Conservation (phyloP, 2,113 vertebrate species). For the Monarcha castaneiventris region DNA sequence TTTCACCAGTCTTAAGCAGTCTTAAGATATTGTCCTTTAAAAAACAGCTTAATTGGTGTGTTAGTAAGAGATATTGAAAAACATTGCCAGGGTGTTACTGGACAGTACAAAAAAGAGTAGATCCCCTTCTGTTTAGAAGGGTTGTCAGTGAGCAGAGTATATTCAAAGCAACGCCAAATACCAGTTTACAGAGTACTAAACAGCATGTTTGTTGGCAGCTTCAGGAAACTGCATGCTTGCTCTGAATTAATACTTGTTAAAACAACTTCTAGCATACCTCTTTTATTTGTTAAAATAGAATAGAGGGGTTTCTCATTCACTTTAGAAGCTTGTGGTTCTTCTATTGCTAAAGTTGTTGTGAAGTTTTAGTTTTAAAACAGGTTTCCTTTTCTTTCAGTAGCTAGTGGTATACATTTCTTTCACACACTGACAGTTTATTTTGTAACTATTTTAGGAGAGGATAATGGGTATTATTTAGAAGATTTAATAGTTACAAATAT, state of each 20-base stretch:
- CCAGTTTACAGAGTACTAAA: not conserved
- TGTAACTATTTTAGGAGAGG: not conserved
- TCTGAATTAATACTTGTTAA: not conserved
- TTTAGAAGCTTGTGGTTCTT: not conserved
- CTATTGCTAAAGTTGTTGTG: not conserved
- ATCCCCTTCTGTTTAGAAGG: not conserved
- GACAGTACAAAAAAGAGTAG: not conserved
- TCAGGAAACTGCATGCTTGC: not conserved
- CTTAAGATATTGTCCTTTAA: not conserved
- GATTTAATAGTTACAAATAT: not conserved
- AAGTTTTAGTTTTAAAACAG: not conserved
- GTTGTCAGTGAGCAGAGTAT: not conserved
- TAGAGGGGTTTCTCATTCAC: not conserved
- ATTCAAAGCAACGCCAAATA: not conserved
- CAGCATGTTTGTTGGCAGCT: not conserved
- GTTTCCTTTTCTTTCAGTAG: not conserved
- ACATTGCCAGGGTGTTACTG: not conserved
- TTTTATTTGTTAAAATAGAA: not conserved
- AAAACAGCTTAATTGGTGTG: not conserved
- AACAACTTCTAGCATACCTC: not conserved
- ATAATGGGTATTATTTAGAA: not conserved
- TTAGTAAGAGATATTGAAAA: not conserved
- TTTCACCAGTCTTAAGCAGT: not conserved
- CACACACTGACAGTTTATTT: not conserved
- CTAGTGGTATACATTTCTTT: not conserved